Percentiles rank a stretch among this genome's conserved stretches.
Evolutionary conservation across 1,140 invertebrate genomes (phyloP).

Genomic region (Macrostomum lignano): DNA sequence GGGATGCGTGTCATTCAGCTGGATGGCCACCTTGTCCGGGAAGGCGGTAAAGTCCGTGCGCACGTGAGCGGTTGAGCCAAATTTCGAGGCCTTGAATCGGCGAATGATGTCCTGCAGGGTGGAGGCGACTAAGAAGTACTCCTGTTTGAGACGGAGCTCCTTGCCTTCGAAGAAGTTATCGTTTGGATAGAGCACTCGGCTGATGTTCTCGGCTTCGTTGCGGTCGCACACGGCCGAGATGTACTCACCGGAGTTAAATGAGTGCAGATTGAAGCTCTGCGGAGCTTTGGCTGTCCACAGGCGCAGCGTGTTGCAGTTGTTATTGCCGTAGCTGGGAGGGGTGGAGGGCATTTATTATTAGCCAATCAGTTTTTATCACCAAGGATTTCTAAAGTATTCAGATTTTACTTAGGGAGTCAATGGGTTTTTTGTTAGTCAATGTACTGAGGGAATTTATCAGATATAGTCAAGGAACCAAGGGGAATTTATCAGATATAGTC

Average conservation of each 20-base stretch:
- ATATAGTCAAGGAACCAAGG: too few relatives aligned
- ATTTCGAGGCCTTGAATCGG: conserved; percentile 59
- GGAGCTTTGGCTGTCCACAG: conserved; percentile 95
- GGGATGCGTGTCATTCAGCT: conserved; percentile 94
- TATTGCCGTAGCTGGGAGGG: conserved; percentile 93
- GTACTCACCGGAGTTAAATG: conserved; percentile 88
- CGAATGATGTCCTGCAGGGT: conserved; percentile 83
- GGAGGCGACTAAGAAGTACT: conserved; percentile 95
- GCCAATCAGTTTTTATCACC: too few relatives aligned
- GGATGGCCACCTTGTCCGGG: conserved; percentile 70
- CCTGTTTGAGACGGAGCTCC: conserved; percentile 81
- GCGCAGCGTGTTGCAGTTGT: conserved; percentile 81
- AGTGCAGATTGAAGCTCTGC: conserved; percentile 2
- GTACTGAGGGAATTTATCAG: too few relatives aligned
- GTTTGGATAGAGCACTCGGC: conserved; percentile 84
- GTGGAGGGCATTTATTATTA: too few relatives aligned
- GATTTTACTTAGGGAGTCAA: too few relatives aligned
- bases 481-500: too few relatives aligned
- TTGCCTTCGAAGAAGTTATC: conserved; percentile 83
- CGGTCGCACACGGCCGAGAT: conserved; percentile 74
- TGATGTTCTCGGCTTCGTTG: conserved; percentile 87
- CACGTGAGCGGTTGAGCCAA: too few relatives aligned
- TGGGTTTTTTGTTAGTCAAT: too few relatives aligned
- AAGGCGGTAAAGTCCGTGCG: conserved; percentile 59
- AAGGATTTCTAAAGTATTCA: too few relatives aligned